Evolutionary conservation across 2,888 invertebrate species (phyloP), one percentile per base, ranked within the genome.

Genomic region (Heliconius cydno): DNA sequence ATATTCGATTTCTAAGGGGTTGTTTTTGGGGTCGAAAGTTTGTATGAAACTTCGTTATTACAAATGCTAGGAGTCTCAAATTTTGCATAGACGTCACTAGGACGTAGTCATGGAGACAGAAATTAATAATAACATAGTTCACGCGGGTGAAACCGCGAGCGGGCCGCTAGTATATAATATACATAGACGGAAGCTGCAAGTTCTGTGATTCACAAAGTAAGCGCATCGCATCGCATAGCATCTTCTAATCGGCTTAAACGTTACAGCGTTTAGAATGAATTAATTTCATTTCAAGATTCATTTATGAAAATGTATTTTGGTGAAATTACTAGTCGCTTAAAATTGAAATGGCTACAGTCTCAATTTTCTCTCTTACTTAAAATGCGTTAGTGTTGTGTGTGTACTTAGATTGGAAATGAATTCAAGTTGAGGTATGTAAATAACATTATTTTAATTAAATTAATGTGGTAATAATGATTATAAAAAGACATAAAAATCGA

Each of bases 221-320:
- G 74, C 28, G 74, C 25, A 41, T n/a, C n/a, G n/a, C n/a, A n/a
- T n/a, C n/a, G n/a, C n/a, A n/a, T n/a, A n/a, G n/a, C n/a, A n/a
- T 75, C 65, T 46, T 75, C 25, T 66, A 66, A 66, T 66, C 65
- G 65, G 46, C 46, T 66, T 66, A 75, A 22, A 30, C 2, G 41
- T 46, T 38, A 41, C 65, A 28, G 46, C 65, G 65, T 30, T 46
- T 74, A 65, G 38, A 75, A 65, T 65, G 19, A 60, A 41, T 75
- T 41, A 28, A 41, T 65, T 74, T 75, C 30, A 22, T 19, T 41
- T 65, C 10, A 19, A 41, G 34, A 65, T 12, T 10, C n/a, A 65
- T 19, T 19, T 60, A 74, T 38, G 25, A 19, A n/a, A 30, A 30
- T 22, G 1, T 30, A 57, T n/a, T 57, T 52, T 30, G 22, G n/a